Conservation (phyloP, 2,888 invertebrate genomes). For the Tenthredo mesomela region DNA sequence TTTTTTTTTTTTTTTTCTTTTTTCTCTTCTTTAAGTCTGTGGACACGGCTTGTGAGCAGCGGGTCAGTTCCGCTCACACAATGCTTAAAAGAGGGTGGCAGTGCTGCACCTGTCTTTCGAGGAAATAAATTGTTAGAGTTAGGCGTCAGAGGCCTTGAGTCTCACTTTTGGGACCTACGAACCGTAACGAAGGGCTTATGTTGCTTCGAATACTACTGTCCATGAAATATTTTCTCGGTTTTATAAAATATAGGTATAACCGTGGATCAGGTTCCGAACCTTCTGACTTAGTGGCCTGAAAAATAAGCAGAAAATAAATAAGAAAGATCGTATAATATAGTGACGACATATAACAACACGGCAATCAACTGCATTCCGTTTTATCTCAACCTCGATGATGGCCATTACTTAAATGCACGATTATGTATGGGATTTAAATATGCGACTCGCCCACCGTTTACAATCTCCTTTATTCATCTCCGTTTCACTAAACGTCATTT, state of each 20-base stretch:
- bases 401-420: background rate
- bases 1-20: background rate
- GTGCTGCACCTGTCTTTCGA: constrained; percentile 38
- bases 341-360: background rate
- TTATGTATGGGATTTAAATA: background rate
- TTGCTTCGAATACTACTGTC: background rate
- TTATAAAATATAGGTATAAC: background rate
- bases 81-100: background rate
- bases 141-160: constrained; percentile 13
- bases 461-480: background rate
- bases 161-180: constrained; percentile 45
- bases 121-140: constrained; percentile 43
- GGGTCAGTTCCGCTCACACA: constrained; percentile 44
- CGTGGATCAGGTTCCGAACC: background rate
- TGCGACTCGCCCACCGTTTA: background rate
- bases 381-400: background rate
- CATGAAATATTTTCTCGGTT: background rate
- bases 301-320: background rate
- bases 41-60: constrained; percentile 31
- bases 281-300: background rate
- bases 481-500: background rate
- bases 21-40: background rate
- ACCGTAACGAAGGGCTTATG: constrained; percentile 32
- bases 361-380: constrained; percentile 23
- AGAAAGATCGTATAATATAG: background rate